Base-by-base conservation (phyloP, 2,888 invertebrate genomes). In the Lycaena phlaeas region DNA sequence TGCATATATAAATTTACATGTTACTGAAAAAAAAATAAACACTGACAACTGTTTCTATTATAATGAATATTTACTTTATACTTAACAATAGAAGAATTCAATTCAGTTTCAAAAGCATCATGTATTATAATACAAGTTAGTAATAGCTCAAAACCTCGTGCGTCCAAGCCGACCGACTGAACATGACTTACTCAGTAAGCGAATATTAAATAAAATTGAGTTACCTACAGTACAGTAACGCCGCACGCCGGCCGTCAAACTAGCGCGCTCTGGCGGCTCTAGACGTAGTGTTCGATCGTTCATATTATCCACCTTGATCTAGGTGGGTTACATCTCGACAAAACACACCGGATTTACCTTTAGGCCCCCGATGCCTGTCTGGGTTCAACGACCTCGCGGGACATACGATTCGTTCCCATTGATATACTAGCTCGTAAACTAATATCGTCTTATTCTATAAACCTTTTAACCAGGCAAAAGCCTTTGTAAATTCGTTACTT, bases 101-200 rank as follows among this genome's bases (percentile, higher is more conserved):
- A 77, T 77, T 79, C 75, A 75, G 74, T 76, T 77, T 77, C 65
- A 70, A 81, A 79, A 82, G 82, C 82, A 75, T 74, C 67, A 65
- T 76, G 78, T 79, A 77, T 74, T 75, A 77, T 76, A 76, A 76
- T 79, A 81, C 66, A 81, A 72, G 72, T 77, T 79, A 75, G 68
- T 70, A 75, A 69, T 67, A 77, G 69, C 72, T 76, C 69, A 71
- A 68, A 66, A 63, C 57, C 61, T 62, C 74, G 67, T 66, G 75
- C 68, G 62, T 72, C 65, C 64, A 74, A 76, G 76, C 78, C 70
- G 62, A 59, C 65, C 64, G 62, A 59, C 65, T 63, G 70, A 69
- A 71, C 70, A 61, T 65, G 62, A 73, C 75, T 77, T 69, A 71
- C 74, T 73, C 68, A 74, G 76, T 76, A 79, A 79, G 82, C 79